Conservation (phyloP, 2,797 vertebrate species). For the Sylvia borin region DNA sequence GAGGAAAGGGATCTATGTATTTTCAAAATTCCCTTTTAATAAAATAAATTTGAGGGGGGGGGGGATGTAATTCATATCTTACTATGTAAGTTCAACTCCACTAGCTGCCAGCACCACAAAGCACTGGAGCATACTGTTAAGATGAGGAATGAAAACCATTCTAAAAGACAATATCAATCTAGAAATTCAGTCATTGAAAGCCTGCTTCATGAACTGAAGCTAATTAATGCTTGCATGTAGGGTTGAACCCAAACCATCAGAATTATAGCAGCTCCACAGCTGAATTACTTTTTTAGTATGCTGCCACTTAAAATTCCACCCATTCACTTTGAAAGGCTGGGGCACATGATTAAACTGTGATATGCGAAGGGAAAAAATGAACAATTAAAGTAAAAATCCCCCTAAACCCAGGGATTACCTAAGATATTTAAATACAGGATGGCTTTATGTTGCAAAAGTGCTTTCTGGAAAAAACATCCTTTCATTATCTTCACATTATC, state of each 20-base stretch:
- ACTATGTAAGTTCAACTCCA: background rate
- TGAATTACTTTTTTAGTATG: slow-evolving; percentile 44
- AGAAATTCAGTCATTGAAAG: slow-evolving; percentile 44
- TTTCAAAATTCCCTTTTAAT: background rate
- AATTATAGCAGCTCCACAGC: slow-evolving; percentile 40
- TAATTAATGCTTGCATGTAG: slow-evolving; percentile 56
- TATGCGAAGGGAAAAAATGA: background rate
- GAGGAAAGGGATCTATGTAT: background rate
- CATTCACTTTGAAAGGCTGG: slow-evolving; percentile 29
- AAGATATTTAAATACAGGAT: slow-evolving; percentile 2
- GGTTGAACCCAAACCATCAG: slow-evolving; percentile 43
- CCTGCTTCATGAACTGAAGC: slow-evolving; percentile 61
- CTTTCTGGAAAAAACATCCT: background rate
- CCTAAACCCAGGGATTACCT: background rate
- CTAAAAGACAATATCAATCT: slow-evolving; percentile 36
- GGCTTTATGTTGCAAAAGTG: background rate
- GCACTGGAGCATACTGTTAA: background rate
- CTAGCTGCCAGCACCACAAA: background rate
- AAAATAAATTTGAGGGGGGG: background rate
- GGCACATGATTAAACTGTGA: background rate
- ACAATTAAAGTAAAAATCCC: slow-evolving; percentile 28
- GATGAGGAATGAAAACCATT: slow-evolving; percentile 21
- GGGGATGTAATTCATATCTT: background rate
- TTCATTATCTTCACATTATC: background rate
- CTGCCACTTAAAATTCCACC: slow-evolving; percentile 53